These are phyloP conservation scores for Polyommatus icarus DNA, from an alignment of 2,888 invertebrate species.

Conservation along the genomic window DNA sequence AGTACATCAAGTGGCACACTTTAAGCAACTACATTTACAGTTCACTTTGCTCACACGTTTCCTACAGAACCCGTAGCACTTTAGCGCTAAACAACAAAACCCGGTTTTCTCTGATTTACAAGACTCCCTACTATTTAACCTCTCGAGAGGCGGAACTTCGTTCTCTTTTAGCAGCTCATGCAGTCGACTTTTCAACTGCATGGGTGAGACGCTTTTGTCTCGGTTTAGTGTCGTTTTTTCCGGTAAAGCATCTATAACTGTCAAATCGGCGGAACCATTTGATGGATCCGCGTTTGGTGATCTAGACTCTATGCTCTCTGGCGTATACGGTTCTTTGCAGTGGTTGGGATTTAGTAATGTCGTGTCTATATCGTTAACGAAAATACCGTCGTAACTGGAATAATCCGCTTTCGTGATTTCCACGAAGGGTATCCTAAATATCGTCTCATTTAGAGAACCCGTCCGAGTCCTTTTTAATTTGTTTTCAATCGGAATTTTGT, in stretches of 20 bases:
- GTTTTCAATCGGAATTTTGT: slow-evolving; percentile 48
- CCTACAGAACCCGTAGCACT: slow-evolving; percentile 72
- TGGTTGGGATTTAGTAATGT: slow-evolving; percentile 63
- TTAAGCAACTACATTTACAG: slow-evolving; percentile 60
- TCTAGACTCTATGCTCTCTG: slow-evolving; percentile 89
- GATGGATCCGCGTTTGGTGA: slow-evolving; percentile 81
- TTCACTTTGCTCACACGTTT: slow-evolving; percentile 59
- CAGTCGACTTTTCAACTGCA: slow-evolving; percentile 82
- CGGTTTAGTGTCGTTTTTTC: slow-evolving; percentile 50
- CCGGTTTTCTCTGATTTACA: slow-evolving; percentile 64
- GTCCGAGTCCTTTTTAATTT: slow-evolving; percentile 55
- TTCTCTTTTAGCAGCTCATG: slow-evolving; percentile 65
- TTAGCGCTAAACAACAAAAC: slow-evolving; percentile 66
- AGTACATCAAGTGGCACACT: slow-evolving; percentile 58
- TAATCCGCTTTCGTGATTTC: slow-evolving; percentile 77
- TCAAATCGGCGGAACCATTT: slow-evolving; percentile 55
- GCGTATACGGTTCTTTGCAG: slow-evolving; percentile 87
- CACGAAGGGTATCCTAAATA: slow-evolving; percentile 66
- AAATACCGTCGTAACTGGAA: slow-evolving; percentile 63
- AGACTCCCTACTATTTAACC: slow-evolving; percentile 66
- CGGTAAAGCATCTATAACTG: slow-evolving; percentile 54
- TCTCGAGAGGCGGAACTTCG: slow-evolving; percentile 54
- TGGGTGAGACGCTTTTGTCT: slow-evolving; percentile 81
- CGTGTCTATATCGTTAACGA: slow-evolving; percentile 78
- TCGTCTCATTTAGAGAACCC: slow-evolving; percentile 62